Evolutionary conservation across 2,113 vertebrate species (phyloP).

Genomic region (Blennius ocellaris): DNA sequence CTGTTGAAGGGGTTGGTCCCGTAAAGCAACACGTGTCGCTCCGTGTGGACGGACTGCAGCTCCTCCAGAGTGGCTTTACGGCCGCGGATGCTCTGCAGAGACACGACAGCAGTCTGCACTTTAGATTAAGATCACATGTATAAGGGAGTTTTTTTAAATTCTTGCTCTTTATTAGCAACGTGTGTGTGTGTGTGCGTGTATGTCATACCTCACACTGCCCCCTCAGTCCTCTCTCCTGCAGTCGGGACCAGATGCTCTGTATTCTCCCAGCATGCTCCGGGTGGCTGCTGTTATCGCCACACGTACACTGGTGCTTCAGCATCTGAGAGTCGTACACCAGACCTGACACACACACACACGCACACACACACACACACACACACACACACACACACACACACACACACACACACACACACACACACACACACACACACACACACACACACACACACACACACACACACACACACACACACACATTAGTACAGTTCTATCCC

Average conservation of each 20-base stretch:
- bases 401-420: too few species aligned
- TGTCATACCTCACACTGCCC: constrained; percentile 90
- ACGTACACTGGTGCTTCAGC: constrained; percentile 96
- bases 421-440: too few species aligned
- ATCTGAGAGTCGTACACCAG: constrained; percentile 95
- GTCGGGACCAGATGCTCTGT: constrained; percentile 97
- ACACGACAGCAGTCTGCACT: neutral
- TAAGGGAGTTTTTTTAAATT: too few species aligned
- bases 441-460: too few species aligned
- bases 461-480: too few species aligned
- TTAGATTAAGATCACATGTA: neutral
- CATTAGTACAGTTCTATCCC: too few species aligned
- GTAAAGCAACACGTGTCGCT: constrained; percentile 89
- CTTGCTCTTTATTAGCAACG: too few species aligned
- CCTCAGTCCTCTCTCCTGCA: constrained; percentile 93
- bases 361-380: constrained; percentile 17
- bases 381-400: neutral
- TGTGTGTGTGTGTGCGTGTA: neutral
- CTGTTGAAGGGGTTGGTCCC: constrained; percentile 93
- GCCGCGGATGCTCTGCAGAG: constrained; percentile 87
- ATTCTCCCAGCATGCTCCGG: constrained; percentile 96
- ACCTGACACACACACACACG: constrained; percentile 76
- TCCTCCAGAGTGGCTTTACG: constrained; percentile 92
- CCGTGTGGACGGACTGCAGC: constrained; percentile 89
- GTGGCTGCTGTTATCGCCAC: constrained; percentile 96